Evolutionary conservation across 2,888 invertebrate genomes (phyloP), one percentile per base, ranked within the genome.

Genomic region (Caenorhabditis imperialis): DNA sequence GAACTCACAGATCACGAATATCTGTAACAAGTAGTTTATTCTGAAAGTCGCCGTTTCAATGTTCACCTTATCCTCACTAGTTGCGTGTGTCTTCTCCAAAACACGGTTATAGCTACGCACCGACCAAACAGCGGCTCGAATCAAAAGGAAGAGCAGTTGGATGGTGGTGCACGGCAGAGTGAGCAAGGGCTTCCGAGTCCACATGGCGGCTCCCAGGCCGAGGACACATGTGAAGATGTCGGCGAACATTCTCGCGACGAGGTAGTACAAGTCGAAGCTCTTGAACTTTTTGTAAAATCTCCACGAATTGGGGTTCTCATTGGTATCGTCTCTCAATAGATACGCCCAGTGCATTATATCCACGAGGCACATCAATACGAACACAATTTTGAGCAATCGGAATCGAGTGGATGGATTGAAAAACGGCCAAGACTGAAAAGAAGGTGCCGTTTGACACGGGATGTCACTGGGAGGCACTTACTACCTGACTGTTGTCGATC

Each of bases 301-400:
- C 82, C 82, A 82, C n/a, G 79, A 76, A 42, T 82, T 82, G 0
- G 78, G 80, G 44, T 80, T 76, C 12, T 65, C 58, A 12, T 57
- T 62, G 1, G 75, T 76, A 55, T 82, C 82, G 27, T 82, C 82
- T 20, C 82, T 71, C 35, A 83, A 58, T 22, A 83, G 71, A 69
- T 82, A 82, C 2, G 81, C 83, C 83, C 83, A 83, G 51, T 83
- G 83, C 45, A 81, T 73, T 10, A 82, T 79, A 47, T 82, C 83
- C 5, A 81, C 72, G 6, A 83, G 53, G 60, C 83, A 83, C 50
- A 82, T 69, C 30, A 76, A 23, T 4, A 77, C 70, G 63, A 83
- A 83, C 10, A 79, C 38, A 6, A 72, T 69, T 57, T 82, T 73
- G 48, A 78, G 61, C 5, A 71, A 60, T 12, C 61, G 47, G 42